A percentile compares a stretch with the other conserved stretches of the same genome.
Evolutionary conservation across 2,113 vertebrate genomes (phyloP).

Genomic region (Heteronetta atricapilla): DNA sequence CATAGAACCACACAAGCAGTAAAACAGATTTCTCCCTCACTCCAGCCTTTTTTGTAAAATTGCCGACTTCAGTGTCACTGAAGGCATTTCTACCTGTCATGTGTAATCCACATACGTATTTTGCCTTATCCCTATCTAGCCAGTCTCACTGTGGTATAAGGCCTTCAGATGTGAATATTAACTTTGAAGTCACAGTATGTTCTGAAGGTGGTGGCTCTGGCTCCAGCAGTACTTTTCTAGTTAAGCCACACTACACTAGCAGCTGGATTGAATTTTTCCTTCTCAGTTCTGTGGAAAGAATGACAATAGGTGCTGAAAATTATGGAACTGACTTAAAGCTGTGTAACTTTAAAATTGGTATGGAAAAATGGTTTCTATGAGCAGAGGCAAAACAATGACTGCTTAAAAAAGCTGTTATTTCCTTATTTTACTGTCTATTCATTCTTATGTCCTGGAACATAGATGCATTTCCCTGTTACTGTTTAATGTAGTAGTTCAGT

Average conservation of each 20-base stretch:
- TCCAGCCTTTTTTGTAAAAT: not conserved
- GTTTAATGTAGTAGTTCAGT: not conserved
- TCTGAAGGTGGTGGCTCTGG: not conserved
- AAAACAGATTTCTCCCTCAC: not conserved
- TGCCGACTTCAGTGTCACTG: not conserved
- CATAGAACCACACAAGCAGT: not conserved
- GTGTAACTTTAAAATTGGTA: not conserved
- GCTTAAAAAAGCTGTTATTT: not conserved
- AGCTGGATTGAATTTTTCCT: constrained; percentile 38
- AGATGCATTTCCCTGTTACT: not conserved
- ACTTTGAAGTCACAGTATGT: not conserved
- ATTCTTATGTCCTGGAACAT: not conserved
- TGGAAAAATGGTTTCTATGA: not conserved
- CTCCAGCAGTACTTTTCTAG: not conserved
- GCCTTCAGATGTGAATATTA: not conserved
- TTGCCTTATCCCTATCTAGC: not conserved
- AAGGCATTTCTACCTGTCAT: not conserved
- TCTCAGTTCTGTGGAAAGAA: not conserved
- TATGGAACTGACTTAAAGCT: not conserved
- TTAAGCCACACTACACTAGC: not conserved
- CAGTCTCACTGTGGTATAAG: not conserved
- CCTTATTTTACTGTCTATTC: not conserved
- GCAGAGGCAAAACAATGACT: not conserved
- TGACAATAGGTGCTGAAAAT: constrained; percentile 24
- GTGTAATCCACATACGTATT: not conserved